Conservation (phyloP, 2,113 vertebrate species). For the Channa argus region DNA sequence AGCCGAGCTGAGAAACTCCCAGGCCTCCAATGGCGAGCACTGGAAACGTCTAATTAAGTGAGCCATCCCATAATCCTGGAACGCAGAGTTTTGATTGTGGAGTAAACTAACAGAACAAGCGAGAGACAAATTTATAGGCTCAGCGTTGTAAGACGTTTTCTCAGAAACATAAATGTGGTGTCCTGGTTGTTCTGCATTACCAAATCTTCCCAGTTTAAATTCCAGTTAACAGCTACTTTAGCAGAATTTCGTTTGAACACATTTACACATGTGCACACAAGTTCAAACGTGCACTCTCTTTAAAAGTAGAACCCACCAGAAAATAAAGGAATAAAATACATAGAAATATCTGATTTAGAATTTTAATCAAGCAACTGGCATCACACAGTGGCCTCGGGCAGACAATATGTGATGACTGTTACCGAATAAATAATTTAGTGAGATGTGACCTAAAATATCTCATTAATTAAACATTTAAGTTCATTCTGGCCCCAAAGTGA, state of each 20-base stretch:
- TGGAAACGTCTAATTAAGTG: slow-evolving; percentile 64
- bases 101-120: slow-evolving; percentile 61
- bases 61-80: slow-evolving; percentile 44
- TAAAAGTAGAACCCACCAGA: not conserved
- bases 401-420: slow-evolving; percentile 34
- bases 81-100: slow-evolving; percentile 57
- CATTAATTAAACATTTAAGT: slow-evolving; percentile 24
- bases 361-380: slow-evolving; percentile 13
- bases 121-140: slow-evolving; percentile 59
- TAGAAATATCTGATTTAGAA: not conserved
- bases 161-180: slow-evolving; percentile 52
- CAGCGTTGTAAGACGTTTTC: slow-evolving; percentile 31
- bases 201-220: slow-evolving; percentile 27
- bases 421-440: slow-evolving; percentile 51
- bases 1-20: slow-evolving; percentile 37
- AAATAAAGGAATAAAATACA: not conserved
- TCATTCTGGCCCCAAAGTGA: not conserved
- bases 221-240: slow-evolving; percentile 28
- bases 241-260: slow-evolving; percentile 1
- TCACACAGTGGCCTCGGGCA: not conserved
- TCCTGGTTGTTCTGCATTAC: slow-evolving; percentile 29
- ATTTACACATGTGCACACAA: not conserved
- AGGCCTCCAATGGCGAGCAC: slow-evolving; percentile 7
- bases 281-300: not conserved
- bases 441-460: slow-evolving; percentile 22